A percentile compares a stretch with the other conserved stretches of the same genome.
phyloP scores from a whole-genome alignment of 2,113 vertebrate genomes.

The Nycticorax nycticorax region DNA sequence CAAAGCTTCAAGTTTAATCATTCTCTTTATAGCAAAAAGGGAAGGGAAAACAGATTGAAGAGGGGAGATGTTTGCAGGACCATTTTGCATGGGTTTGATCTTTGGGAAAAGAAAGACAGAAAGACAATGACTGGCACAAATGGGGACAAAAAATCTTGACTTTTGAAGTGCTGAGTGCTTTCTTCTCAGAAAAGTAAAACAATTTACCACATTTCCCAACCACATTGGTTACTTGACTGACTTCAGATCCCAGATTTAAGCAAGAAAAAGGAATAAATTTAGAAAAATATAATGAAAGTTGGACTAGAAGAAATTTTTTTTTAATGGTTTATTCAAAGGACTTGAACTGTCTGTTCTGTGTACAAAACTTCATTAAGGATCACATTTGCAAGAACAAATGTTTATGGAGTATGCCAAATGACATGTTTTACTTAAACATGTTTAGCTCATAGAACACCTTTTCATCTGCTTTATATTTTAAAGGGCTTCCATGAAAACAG shows the following conservation, averaged over 20 bases:
- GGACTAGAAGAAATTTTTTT: background rate
- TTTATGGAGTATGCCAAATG: background rate
- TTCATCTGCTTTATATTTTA: background rate
- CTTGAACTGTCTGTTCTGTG: background rate
- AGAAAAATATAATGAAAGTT: background rate
- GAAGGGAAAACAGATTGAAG: background rate
- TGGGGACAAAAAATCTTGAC: background rate
- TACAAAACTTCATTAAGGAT: background rate
- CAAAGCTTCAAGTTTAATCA: background rate
- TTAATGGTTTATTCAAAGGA: background rate
- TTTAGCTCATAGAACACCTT: background rate
- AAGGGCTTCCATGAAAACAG: background rate
- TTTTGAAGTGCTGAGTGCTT: background rate
- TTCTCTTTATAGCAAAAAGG: background rate
- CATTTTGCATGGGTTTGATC: background rate
- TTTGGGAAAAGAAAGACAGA: background rate
- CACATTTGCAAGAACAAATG: background rate
- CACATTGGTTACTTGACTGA: rapidly evolving
- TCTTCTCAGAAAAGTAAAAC: background rate
- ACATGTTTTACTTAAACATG: background rate
- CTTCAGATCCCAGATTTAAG: background rate
- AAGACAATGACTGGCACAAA: background rate
- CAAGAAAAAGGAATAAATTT: background rate
- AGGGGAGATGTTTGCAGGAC: background rate
- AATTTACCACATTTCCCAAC: background rate